A percentile compares a stretch with the other conserved stretches of the same genome.
phyloP scores from a whole-genome alignment of 2,113 vertebrate species.

The Phalacrocorax carbo region DNA sequence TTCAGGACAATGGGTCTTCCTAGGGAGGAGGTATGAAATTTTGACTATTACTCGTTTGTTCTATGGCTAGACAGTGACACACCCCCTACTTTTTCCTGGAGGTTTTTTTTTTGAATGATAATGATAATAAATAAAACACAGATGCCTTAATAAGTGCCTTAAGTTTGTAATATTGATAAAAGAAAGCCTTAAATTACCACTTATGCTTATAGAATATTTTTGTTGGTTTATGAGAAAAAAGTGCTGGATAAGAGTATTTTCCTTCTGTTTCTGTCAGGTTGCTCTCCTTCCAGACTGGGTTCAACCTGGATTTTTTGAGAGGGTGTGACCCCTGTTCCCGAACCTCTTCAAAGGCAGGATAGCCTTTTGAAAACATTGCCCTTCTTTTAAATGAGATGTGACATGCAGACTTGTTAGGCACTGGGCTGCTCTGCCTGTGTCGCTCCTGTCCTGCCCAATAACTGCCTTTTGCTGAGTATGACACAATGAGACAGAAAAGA shows the following conservation, averaged over 20 bases:
- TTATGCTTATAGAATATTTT: neutral
- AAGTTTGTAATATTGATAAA: neutral
- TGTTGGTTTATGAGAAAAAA: neutral
- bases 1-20: neutral
- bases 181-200: neutral
- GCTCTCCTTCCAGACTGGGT: neutral
- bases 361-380: neutral
- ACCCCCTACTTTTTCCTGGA: neutral
- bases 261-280: neutral
- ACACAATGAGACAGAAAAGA: neutral
- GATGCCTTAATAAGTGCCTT: neutral
- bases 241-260: neutral
- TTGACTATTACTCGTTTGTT: fast-evolving
- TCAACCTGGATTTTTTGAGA: neutral
- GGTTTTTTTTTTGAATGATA: neutral
- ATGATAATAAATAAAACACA: neutral
- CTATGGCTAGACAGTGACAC: fast-evolving
- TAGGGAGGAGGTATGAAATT: neutral
- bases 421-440: neutral
- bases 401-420: neutral
- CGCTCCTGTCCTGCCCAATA: neutral
- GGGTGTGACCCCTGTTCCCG: neutral
- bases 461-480: neutral
- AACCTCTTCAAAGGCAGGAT: neutral
- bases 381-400: too few species aligned